phyloP scores from a whole-genome alignment of 2,113 vertebrate species.

The Phainopepla nitens region DNA sequence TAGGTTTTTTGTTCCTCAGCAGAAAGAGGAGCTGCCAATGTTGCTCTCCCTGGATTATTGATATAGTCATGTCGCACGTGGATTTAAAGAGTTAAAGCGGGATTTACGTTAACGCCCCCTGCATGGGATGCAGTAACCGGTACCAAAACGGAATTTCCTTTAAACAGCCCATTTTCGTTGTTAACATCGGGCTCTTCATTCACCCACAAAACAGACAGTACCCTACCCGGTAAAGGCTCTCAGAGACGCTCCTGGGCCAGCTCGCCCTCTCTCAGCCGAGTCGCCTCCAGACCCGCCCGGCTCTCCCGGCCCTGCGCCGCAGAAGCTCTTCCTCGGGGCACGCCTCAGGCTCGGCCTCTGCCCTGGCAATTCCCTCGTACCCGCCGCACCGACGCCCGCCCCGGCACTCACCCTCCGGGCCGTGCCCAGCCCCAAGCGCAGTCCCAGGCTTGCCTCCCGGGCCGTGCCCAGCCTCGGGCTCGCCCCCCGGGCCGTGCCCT shows the following conservation, averaged over 20 bases:
- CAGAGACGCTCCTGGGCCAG: accelerated
- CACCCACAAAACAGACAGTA: accelerated
- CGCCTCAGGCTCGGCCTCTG: accelerated
- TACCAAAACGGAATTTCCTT: accelerated
- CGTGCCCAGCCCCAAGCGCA: not conserved
- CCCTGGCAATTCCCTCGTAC: accelerated
- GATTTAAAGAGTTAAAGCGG: not conserved
- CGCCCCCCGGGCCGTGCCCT: not conserved
- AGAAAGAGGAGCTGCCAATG: accelerated
- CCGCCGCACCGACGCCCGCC: too few relatives aligned
- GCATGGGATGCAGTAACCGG: accelerated
- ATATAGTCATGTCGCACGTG: accelerated
- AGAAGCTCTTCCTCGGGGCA: accelerated
- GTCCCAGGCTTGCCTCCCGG: too few relatives aligned
- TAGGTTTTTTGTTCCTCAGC: accelerated
- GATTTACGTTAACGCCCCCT: accelerated
- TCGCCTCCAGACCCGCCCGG: accelerated
- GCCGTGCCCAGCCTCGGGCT: too few relatives aligned
- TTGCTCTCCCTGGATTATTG: accelerated
- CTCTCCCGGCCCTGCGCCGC: accelerated
- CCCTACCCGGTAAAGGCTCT: accelerated
- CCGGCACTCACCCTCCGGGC: too few relatives aligned
- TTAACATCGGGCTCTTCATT: accelerated
- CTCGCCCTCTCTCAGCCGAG: accelerated
- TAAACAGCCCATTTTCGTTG: accelerated